A percentile compares a stretch with the other conserved stretches of the same genome.
Conservation (phyloP, 2,888 invertebrate species). For the Lithophane semibrunnea region DNA sequence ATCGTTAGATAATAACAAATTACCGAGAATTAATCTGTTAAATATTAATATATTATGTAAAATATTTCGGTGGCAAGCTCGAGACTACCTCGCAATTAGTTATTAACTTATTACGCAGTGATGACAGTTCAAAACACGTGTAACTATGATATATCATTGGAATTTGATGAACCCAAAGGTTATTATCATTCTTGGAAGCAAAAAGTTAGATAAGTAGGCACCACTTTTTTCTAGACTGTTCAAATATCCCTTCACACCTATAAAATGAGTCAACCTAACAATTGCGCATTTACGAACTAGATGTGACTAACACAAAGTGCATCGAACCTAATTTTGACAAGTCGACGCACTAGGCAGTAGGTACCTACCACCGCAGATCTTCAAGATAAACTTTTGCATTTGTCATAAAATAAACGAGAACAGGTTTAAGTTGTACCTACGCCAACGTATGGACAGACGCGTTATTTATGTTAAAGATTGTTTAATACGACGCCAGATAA, state of each 20-base stretch:
- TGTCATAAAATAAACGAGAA: slow-evolving; percentile 72
- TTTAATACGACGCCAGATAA: slow-evolving; percentile 50
- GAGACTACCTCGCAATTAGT: slow-evolving; percentile 29
- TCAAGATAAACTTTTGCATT: slow-evolving; percentile 71
- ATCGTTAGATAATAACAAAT: slow-evolving; percentile 47
- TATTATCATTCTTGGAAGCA: slow-evolving; percentile 23
- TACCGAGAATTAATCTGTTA: slow-evolving; percentile 22
- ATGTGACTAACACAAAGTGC: slow-evolving; percentile 70
- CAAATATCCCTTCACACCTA: slow-evolving; percentile 35
- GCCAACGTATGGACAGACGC: slow-evolving; percentile 46
- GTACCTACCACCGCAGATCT: slow-evolving; percentile 63
- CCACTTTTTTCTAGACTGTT: slow-evolving; percentile 4
- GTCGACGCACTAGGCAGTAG: slow-evolving; percentile 56
- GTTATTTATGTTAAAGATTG: slow-evolving; percentile 57
- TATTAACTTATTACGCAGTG: slow-evolving; percentile 40
- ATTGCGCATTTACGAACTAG: slow-evolving; percentile 62
- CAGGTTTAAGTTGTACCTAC: slow-evolving; percentile 67
- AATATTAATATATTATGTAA: slow-evolving; percentile 32
- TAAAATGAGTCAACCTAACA: slow-evolving; percentile 21
- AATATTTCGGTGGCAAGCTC: slow-evolving; percentile 22
- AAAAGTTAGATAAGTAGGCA: slow-evolving; percentile 9
- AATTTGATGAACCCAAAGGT: slow-evolving; percentile 27
- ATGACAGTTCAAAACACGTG: slow-evolving; percentile 28
- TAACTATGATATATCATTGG: slow-evolving; percentile 20
- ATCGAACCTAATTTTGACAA: slow-evolving; percentile 74